Evolutionary conservation across 2,113 vertebrate genomes (phyloP), one percentile per base, ranked within the genome.

Genomic region (Glaucidium brasilianum): DNA sequence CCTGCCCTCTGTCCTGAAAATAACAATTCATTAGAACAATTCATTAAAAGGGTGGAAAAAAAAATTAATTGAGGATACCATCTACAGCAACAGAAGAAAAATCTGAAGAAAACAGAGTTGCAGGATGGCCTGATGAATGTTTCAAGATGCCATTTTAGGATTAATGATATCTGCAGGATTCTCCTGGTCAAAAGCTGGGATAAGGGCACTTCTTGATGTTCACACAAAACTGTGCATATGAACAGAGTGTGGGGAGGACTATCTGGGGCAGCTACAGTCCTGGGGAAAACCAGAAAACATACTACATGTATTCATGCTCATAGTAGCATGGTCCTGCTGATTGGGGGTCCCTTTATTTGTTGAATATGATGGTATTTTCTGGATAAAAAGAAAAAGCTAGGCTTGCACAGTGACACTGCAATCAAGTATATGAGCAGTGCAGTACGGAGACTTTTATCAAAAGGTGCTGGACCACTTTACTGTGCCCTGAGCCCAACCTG

Each of bases 401-500:
- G 4, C 17, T 69, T 35, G 12, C 18, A 15, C 27, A 73, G 10
- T 59, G 23, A 20, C 3, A 0, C 41, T 39, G 34, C 12, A 16
- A 26, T 9, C 1, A 1, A 32, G 10, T 19, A 2, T n/a, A 25
- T 2, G 8, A 66, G 29, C 34, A 21, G 14, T n/a, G 12, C 17
- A 26, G 52, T 49, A 59, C 3, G 12, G 26, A 34, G 18, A 15
- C 5, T 17, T 60, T 12, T 49, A 23, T 12, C 14, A 21, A 12
- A 74, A 69, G 59, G 5, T 55, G 26, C 26, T 86, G 85, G 34
- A 29, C 59, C 27, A 35, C 15, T 30, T 53, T 11, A 9, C 14
- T 0, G 1, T 47, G 11, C 25, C 27, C 39, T 45, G 16, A 60
- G n/a, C 29, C n/a, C 25, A 41, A 4, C 14, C 30, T 41, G 16